These are phyloP conservation scores for Theristicus caerulescens DNA, from an alignment of 2,113 vertebrate species.

Conservation along the genomic window DNA sequence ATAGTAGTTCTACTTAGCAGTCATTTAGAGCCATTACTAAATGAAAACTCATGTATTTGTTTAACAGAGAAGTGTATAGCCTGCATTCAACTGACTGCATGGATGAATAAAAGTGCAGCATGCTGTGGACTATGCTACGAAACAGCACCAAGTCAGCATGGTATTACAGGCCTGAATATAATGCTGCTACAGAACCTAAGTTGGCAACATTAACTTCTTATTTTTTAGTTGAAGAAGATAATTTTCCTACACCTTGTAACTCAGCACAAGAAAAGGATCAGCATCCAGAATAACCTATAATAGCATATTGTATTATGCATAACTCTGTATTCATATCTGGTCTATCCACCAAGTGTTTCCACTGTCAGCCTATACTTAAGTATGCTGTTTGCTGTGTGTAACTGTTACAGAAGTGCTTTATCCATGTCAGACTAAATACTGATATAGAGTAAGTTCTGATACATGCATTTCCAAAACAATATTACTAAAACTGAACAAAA, in stretches of 20 bases:
- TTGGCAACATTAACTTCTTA: neutral
- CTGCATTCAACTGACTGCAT: neutral
- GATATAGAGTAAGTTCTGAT: neutral
- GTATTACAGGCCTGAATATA: neutral
- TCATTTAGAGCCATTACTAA: neutral
- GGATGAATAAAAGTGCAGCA: neutral
- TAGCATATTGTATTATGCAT: neutral
- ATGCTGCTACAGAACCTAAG: neutral
- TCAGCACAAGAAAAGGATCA: neutral
- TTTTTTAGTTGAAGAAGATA: neutral
- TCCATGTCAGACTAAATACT: neutral
- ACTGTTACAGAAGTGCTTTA: neutral
- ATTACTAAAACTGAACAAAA: neutral
- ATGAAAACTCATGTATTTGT: neutral
- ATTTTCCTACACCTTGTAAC: neutral
- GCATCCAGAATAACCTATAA: neutral
- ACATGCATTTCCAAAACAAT: neutral
- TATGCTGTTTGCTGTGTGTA: fast-evolving
- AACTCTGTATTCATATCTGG: neutral
- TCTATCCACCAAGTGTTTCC: neutral
- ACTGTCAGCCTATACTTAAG: neutral
- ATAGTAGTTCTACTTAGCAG: neutral
- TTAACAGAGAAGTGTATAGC: neutral
- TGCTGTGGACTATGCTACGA: neutral
- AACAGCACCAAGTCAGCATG: neutral